Conservation (phyloP, 1,140 invertebrate genomes). For the Drosophila truncata region DNA sequence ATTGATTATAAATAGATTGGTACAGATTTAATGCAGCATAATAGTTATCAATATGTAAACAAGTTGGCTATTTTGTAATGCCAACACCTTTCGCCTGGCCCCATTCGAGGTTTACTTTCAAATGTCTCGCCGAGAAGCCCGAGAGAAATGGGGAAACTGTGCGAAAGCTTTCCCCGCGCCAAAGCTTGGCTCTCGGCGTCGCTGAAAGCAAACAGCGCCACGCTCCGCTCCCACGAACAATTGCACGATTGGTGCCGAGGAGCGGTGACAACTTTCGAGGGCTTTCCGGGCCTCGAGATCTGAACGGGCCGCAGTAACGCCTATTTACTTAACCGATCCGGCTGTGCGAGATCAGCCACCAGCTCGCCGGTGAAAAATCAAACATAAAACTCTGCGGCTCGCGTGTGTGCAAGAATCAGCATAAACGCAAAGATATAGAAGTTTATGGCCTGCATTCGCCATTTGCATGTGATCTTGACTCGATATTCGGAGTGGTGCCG, state of each 20-base stretch:
- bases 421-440: conserved; percentile 4
- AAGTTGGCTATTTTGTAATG: conserved; percentile 55
- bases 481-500: conserved; percentile 13
- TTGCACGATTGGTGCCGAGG: conserved; percentile 41
- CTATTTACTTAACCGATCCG: conserved; percentile 43
- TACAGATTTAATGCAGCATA: conserved; percentile 24
- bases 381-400: neutral
- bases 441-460: conserved; percentile 27
- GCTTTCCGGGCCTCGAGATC: conserved; percentile 15
- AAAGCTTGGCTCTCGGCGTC: conserved; percentile 35
- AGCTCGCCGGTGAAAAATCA: neutral
- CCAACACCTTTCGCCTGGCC: conserved; percentile 63
- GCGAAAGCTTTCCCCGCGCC: conserved; percentile 23
- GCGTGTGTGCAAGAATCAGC: conserved; percentile 7
- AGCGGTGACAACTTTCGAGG: conserved; percentile 41
- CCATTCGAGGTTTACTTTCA: conserved; percentile 47
- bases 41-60: conserved; percentile 47
- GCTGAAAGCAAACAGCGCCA: conserved; percentile 28
- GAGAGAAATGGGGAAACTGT: conserved; percentile 32
- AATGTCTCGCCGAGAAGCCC: conserved; percentile 21
- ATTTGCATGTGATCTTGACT: conserved; percentile 49
- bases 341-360: conserved; percentile 29
- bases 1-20: conserved; percentile 27
- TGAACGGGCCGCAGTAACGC: conserved; percentile 30
- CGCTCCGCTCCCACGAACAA: conserved; percentile 34